Percentiles rank a stretch among this genome's conserved stretches.
These are phyloP conservation scores for Rhynchomys soricoides DNA, from an alignment of 2,113 vertebrate genomes.

Conservation along the genomic window DNA sequence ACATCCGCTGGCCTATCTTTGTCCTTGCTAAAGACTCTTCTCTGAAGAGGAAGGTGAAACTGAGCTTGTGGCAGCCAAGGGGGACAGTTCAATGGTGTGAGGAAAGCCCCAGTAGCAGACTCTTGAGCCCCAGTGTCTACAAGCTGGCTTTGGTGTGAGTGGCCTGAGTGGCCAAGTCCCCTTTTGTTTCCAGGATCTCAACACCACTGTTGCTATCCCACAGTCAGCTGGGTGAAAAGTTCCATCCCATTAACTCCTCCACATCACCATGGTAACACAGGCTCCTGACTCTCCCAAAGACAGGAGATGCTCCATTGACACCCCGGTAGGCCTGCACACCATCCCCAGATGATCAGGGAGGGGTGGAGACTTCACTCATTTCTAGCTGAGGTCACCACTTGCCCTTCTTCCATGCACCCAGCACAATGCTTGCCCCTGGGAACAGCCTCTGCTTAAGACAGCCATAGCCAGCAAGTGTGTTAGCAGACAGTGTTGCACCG, in stretches of 20 bases:
- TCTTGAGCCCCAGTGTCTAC: background rate
- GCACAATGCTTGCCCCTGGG: background rate
- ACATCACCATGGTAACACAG: slow-evolving; percentile 82
- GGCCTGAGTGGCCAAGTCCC: background rate
- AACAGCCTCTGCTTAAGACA: background rate
- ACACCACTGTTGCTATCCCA: background rate
- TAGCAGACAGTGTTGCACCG: slow-evolving; percentile 20
- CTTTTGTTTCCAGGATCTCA: slow-evolving; percentile 54
- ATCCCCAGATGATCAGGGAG: background rate
- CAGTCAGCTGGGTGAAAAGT: slow-evolving; percentile 64
- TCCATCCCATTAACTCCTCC: slow-evolving; percentile 84
- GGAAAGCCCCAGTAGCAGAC: background rate
- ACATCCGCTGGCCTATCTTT: background rate
- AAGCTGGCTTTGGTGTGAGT: background rate
- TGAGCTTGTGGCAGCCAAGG: rapidly evolving
- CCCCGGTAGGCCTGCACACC: background rate
- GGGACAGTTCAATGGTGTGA: background rate
- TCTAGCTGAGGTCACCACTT: background rate
- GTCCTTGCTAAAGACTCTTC: background rate
- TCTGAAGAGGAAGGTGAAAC: no score
- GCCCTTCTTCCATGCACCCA: background rate
- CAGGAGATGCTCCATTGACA: background rate
- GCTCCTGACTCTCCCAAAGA: slow-evolving; percentile 60
- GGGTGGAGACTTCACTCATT: background rate
- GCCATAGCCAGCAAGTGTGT: background rate